A percentile compares a stretch with the other conserved stretches of the same genome.
Evolutionary conservation across 2,113 vertebrate species (phyloP).

Genomic region (Festucalex cinctus): DNA sequence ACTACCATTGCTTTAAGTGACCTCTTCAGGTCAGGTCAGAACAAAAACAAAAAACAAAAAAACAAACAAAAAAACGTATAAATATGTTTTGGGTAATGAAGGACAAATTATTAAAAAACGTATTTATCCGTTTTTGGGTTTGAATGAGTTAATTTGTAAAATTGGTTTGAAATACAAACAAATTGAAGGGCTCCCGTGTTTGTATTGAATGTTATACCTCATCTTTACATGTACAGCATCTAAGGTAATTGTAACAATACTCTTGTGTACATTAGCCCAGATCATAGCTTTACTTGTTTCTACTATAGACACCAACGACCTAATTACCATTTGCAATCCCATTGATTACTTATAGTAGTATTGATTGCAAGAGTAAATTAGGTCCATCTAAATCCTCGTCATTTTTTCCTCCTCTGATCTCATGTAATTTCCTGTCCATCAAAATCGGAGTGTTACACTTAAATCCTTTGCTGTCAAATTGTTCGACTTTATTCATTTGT

Average conservation of each 20-base stretch:
- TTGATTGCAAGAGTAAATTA: slow-evolving; percentile 42
- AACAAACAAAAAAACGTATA: no score
- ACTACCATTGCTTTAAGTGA: no score
- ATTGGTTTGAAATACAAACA: neutral
- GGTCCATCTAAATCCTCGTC: slow-evolving; percentile 26
- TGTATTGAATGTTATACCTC: neutral
- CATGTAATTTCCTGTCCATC: slow-evolving; percentile 14
- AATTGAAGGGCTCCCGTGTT: neutral
- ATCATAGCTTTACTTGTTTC: slow-evolving; percentile 5
- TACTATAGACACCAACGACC: slow-evolving; percentile 39
- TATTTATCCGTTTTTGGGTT: no score
- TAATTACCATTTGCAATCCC: slow-evolving; percentile 32
- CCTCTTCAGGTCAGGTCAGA: no score
- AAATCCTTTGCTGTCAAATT: slow-evolving; percentile 17
- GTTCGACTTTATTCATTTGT: slow-evolving; percentile 27
- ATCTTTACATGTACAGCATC: neutral
- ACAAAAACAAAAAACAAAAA: no score
- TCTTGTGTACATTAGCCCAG: slow-evolving; percentile 16
- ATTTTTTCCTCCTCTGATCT: slow-evolving; percentile 26
- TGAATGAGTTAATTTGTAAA: no score
- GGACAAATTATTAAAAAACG: no score
- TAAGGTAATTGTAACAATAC: slow-evolving; percentile 6
- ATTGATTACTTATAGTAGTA: slow-evolving; percentile 39
- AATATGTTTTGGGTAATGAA: no score
- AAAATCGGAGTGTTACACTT: slow-evolving; percentile 2